Evolutionary conservation across 2,888 invertebrate genomes (phyloP).

Genomic region (Andrena trimmerana): DNA sequence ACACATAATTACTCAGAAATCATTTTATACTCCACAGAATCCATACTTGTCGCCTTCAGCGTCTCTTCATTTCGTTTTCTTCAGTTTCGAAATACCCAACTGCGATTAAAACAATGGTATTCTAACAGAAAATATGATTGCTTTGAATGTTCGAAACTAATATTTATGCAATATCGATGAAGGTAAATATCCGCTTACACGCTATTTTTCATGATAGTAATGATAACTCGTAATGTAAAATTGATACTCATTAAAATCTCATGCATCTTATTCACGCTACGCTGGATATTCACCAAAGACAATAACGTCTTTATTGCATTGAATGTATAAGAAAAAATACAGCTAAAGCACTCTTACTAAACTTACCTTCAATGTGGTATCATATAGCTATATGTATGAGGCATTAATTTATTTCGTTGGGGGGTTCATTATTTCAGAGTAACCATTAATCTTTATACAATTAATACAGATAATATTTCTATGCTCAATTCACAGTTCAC

Average conservation of each 20-base stretch:
- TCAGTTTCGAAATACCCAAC: no score
- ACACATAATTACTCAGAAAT: constrained; percentile 34
- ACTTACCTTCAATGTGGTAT: no score
- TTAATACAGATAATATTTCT: constrained; percentile 5
- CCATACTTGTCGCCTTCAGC: no score
- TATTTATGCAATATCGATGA: not conserved
- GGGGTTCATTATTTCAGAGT: constrained; percentile 39
- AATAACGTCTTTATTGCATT: no score
- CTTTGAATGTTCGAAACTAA: not conserved
- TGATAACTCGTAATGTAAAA: not conserved
- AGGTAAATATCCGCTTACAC: not conserved
- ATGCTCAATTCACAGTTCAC: not conserved
- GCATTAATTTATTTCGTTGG: constrained; percentile 41
- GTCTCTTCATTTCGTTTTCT: not conserved
- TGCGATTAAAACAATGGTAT: not conserved
- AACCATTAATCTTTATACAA: constrained; percentile 50
- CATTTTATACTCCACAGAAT: not conserved
- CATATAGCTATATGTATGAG: not conserved
- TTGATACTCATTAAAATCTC: no score
- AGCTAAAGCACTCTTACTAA: no score
- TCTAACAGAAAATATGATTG: not conserved
- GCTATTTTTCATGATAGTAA: not conserved
- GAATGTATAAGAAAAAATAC: no score
- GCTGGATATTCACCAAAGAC: constrained; percentile 11
- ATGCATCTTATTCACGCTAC: not conserved